Conservation (phyloP, 2,888 invertebrate genomes). For the Parochlus steinenii region DNA sequence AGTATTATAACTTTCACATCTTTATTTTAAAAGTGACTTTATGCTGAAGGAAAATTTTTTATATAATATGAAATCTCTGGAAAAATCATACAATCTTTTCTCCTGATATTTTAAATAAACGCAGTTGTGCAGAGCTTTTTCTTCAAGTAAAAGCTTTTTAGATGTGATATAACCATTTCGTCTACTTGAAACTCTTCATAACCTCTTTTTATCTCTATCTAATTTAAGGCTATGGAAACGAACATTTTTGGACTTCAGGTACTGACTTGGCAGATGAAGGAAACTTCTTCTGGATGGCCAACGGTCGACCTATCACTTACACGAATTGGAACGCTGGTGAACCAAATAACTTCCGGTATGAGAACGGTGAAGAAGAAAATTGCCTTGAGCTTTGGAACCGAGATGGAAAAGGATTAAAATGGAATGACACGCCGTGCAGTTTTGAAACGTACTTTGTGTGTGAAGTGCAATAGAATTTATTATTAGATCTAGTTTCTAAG, state of each 20-base stretch:
- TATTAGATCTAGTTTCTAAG: too few species aligned
- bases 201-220: conserved; percentile 16
- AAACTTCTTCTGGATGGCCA: conserved; percentile 86
- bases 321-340: conserved; percentile 90
- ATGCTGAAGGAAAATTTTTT: too few species aligned
- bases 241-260: conserved; percentile 88
- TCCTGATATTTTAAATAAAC: too few species aligned
- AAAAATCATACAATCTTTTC: conserved; percentile 1
- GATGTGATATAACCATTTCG: background rate
- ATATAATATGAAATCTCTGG: too few species aligned
- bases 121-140: conserved; percentile 4
- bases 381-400: conserved; percentile 80
- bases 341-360: conserved; percentile 78
- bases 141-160: background rate
- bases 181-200: background rate
- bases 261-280: conserved; percentile 85
- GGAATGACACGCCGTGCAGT: conserved; percentile 88
- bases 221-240: conserved; percentile 69
- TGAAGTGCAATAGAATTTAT: conserved; percentile 46
- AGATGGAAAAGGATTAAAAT: conserved; percentile 79
- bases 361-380: conserved; percentile 86
- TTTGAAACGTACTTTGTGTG: conserved; percentile 88
- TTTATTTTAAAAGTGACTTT: background rate
- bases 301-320: conserved; percentile 72
- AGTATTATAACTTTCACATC: conserved; percentile 18